Evolutionary conservation across 2,888 invertebrate species (phyloP).

Genomic region (Oxycera nigricornis): DNA sequence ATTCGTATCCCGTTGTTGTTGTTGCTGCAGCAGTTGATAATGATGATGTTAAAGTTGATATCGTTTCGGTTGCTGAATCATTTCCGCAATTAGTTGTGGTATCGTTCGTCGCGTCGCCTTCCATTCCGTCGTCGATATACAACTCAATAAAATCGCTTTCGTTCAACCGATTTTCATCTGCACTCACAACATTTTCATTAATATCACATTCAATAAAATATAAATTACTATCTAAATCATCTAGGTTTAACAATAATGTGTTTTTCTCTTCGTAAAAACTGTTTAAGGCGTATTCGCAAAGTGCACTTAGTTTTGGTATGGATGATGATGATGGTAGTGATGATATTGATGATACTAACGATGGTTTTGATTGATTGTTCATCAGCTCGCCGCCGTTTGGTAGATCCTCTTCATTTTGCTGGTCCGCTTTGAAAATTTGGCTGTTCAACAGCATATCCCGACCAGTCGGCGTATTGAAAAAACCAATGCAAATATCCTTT

Average conservation of each 20-base stretch:
- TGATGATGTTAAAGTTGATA: background rate
- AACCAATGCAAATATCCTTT: slow-evolving; percentile 34
- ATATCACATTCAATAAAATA: slow-evolving; percentile 61
- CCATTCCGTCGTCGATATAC: slow-evolving; percentile 26
- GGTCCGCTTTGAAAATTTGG: background rate
- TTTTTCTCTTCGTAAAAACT: slow-evolving; percentile 55
- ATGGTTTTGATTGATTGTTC: background rate
- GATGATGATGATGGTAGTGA: background rate
- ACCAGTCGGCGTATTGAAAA: slow-evolving; percentile 39
- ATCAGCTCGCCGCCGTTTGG: background rate
- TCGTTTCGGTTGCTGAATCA: no score
- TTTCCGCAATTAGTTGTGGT: background rate
- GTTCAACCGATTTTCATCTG: background rate
- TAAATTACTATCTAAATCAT: slow-evolving; percentile 55
- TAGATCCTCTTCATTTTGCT: background rate
- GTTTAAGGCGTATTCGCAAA: slow-evolving; percentile 62
- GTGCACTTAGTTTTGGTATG: slow-evolving; percentile 62
- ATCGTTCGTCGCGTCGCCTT: background rate
- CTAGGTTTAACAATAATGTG: slow-evolving; percentile 52
- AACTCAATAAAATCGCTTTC: slow-evolving; percentile 33
- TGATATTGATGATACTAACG: background rate
- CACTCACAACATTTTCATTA: slow-evolving; percentile 55
- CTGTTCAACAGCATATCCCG: slow-evolving; percentile 6
- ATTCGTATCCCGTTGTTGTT: slow-evolving; percentile 1
- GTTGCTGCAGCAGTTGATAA: background rate